Percentiles rank a stretch among this genome's conserved stretches.
Conservation (phyloP, 2,797 vertebrate species). For the Gymnothorax javanicus region DNA sequence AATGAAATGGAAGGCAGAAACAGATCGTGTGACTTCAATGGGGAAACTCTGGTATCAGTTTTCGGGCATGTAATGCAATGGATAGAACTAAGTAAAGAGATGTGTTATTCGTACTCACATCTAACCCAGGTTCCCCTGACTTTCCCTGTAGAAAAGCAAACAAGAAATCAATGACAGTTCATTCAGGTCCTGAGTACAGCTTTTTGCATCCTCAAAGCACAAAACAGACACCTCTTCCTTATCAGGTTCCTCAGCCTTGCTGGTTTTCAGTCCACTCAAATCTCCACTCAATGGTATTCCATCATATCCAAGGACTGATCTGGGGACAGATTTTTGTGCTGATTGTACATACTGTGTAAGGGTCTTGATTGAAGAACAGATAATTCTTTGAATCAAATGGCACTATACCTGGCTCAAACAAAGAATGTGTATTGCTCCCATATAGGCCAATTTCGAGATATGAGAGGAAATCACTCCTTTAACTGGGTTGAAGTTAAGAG, state of each 20-base stretch:
- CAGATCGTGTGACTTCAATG: neutral
- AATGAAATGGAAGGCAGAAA: neutral
- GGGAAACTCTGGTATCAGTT: neutral
- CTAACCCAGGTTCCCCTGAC: constrained; percentile 78
- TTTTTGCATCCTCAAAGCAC: neutral
- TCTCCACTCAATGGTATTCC: too few species aligned
- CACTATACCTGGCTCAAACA: too few species aligned
- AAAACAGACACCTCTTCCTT: neutral
- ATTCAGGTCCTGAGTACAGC: neutral
- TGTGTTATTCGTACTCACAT: constrained; percentile 67
- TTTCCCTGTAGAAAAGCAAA: constrained; percentile 69
- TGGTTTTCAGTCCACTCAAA: neutral
- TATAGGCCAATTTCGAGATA: too few species aligned
- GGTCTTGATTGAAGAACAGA: too few species aligned
- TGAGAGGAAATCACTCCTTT: too few species aligned
- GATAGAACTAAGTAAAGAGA: neutral
- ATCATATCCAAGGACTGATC: too few species aligned
- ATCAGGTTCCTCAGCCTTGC: neutral
- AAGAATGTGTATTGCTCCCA: too few species aligned
- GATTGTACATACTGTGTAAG: too few species aligned
- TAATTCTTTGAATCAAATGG: too few species aligned
- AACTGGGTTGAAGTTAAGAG: neutral
- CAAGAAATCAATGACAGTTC: neutral
- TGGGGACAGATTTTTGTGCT: too few species aligned
- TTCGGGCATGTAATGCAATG: neutral